Percentiles rank a stretch among this genome's conserved stretches.
Evolutionary conservation across 1,140 invertebrate species (phyloP).

Genomic region (Drosophila teissieri): DNA sequence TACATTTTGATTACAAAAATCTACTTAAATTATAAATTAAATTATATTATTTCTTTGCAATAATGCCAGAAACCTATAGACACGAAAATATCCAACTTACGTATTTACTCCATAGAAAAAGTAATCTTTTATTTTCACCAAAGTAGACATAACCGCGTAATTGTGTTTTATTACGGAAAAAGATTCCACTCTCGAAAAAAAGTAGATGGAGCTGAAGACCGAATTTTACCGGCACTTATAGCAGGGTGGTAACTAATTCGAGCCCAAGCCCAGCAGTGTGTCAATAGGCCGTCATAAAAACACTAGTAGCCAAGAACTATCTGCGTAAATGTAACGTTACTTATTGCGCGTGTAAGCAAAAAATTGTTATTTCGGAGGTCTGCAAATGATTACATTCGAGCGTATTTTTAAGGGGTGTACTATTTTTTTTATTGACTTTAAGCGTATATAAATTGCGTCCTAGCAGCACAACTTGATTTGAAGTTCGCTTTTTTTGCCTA

Average conservation of each 20-base stretch:
- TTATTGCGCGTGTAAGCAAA: constrained; percentile 78
- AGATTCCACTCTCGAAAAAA: constrained; percentile 72
- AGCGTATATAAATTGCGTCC: constrained; percentile 7
- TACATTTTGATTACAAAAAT: constrained; percentile 54
- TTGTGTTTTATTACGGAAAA: constrained; percentile 69
- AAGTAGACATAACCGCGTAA: constrained; percentile 55
- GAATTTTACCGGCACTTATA: constrained; percentile 32
- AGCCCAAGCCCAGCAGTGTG: constrained; percentile 64
- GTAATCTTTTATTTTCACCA: constrained; percentile 34
- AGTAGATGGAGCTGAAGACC: constrained; percentile 5
- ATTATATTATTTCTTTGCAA: constrained; percentile 65
- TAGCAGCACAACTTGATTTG: no score
- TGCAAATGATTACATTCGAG: constrained; percentile 74
- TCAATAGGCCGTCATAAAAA: constrained; percentile 71
- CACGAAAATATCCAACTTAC: constrained; percentile 11
- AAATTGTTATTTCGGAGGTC: constrained; percentile 52
- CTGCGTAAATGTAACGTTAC: constrained; percentile 29
- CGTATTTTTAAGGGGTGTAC: no score
- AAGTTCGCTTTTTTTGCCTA: constrained; percentile 22
- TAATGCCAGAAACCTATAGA: not conserved
- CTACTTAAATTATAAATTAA: constrained; percentile 69
- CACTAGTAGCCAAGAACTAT: constrained; percentile 1
- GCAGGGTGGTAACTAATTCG: constrained; percentile 65
- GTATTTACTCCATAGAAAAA: constrained; percentile 36
- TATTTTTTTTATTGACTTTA: not conserved